Evolutionary conservation across 2,113 vertebrate genomes (phyloP).

Genomic region (Leptodactylus fuscus): DNA sequence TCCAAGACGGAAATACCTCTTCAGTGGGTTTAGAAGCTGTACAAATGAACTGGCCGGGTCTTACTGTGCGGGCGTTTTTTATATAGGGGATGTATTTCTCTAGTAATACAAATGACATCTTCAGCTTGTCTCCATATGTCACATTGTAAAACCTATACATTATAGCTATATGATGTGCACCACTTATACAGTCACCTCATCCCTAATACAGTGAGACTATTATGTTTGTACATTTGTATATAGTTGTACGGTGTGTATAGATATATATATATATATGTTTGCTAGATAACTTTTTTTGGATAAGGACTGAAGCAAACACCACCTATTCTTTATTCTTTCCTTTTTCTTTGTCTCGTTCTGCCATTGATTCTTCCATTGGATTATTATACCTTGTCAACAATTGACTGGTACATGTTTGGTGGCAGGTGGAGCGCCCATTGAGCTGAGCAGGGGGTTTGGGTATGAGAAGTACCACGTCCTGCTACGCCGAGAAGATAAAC

Average conservation of each 20-base stretch:
- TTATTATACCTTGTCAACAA: not conserved
- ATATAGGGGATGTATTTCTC: not conserved
- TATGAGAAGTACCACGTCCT: not conserved
- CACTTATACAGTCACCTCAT: not conserved
- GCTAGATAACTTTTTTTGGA: not conserved
- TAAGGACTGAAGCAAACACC: slow-evolving; percentile 44
- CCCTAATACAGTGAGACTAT: not conserved
- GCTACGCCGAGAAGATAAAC: not conserved
- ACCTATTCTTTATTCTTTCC: not conserved
- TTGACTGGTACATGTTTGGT: not conserved
- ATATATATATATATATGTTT: slow-evolving; percentile 3
- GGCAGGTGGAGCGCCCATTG: not conserved
- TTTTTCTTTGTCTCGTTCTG: not conserved
- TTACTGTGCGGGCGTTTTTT: not conserved
- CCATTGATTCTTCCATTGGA: not conserved
- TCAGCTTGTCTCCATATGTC: too few relatives aligned
- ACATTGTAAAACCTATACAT: not conserved
- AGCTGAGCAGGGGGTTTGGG: not conserved
- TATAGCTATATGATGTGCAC: not conserved
- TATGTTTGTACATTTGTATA: slow-evolving; percentile 24
- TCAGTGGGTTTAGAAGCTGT: not conserved
- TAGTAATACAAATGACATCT: not conserved
- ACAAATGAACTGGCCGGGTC: not conserved
- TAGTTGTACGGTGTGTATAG: not conserved
- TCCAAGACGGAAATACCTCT: too few relatives aligned